Evolutionary conservation across 2,888 invertebrate species (phyloP).

Genomic region (Chaetoderma sp.): DNA sequence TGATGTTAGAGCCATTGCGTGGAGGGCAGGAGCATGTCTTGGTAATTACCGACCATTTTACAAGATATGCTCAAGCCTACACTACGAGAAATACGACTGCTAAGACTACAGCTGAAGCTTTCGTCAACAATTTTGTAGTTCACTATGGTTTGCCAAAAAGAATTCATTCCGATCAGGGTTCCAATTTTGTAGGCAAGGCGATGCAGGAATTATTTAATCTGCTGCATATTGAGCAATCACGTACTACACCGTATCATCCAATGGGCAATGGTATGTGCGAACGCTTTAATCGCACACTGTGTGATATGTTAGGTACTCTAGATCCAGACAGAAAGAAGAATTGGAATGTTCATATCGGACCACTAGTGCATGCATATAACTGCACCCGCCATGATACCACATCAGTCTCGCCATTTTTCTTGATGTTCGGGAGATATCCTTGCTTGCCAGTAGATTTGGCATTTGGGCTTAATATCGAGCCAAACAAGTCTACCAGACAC

Average conservation of each 20-base stretch:
- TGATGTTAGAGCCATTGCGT: conserved; percentile 20
- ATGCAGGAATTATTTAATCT: conserved; percentile 29
- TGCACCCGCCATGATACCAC: conserved; percentile 26
- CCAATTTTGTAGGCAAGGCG: conserved; percentile 26
- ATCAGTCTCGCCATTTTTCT: conserved; percentile 13
- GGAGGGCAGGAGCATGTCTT: conserved; percentile 28
- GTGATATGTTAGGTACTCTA: conserved; percentile 29
- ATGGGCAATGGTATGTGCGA: conserved; percentile 20
- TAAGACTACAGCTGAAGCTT: conserved; percentile 28
- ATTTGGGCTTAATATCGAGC: background rate
- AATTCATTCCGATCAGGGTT: conserved; percentile 29
- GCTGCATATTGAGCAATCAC: conserved; percentile 16
- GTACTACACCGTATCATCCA: conserved; percentile 29
- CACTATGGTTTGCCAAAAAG: conserved; percentile 31
- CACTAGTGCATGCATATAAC: conserved; percentile 28
- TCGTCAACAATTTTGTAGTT: conserved; percentile 20
- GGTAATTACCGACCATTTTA: conserved; percentile 36
- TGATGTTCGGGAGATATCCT: conserved; percentile 27
- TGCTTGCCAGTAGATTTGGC: conserved; percentile 16
- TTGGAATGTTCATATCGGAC: conserved; percentile 19
- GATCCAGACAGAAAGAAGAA: conserved; percentile 16
- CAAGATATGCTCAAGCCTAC: conserved; percentile 27
- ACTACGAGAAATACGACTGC: conserved; percentile 31
- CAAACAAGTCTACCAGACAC: too few species aligned
- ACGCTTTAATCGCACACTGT: conserved; percentile 28